Conservation (phyloP, 1,140 invertebrate genomes). For the Cotesia glomerata region DNA sequence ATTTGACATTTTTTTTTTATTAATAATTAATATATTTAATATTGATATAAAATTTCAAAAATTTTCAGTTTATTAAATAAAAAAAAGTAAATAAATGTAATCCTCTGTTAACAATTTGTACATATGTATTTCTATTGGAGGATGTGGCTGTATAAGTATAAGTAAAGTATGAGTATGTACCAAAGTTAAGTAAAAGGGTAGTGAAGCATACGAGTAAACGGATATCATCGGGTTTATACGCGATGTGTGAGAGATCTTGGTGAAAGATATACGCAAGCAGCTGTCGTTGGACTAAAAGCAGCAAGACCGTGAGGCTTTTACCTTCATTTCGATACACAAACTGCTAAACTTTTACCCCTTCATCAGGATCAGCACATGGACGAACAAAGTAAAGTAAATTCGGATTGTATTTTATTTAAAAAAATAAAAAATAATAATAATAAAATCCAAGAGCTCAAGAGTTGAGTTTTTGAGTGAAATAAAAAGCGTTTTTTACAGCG, state of each 20-base stretch:
- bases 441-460: too few relatives aligned
- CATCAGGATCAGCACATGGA: too few relatives aligned
- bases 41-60: too few relatives aligned
- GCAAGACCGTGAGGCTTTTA: slow-evolving; percentile 1
- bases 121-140: slow-evolving; percentile 2
- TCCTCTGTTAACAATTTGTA: background rate
- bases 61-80: too few relatives aligned
- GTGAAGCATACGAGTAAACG: slow-evolving; percentile 21
- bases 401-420: too few relatives aligned
- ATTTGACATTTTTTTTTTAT: too few relatives aligned
- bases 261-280: slow-evolving; percentile 51
- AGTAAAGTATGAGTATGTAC: background rate
- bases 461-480: too few relatives aligned
- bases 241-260: slow-evolving; percentile 45
- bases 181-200: background rate
- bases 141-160: background rate
- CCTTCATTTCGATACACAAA: slow-evolving; percentile 2
- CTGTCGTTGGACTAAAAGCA: background rate
- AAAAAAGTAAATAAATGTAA: too few relatives aligned
- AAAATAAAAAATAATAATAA: too few relatives aligned
- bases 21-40: too few relatives aligned
- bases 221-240: slow-evolving; percentile 26
- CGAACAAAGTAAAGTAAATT: too few relatives aligned
- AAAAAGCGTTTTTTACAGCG: too few relatives aligned
- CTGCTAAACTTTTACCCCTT: background rate